Evolutionary conservation across 1,140 invertebrate genomes (phyloP).

Genomic region (Phocides pigmalion): DNA sequence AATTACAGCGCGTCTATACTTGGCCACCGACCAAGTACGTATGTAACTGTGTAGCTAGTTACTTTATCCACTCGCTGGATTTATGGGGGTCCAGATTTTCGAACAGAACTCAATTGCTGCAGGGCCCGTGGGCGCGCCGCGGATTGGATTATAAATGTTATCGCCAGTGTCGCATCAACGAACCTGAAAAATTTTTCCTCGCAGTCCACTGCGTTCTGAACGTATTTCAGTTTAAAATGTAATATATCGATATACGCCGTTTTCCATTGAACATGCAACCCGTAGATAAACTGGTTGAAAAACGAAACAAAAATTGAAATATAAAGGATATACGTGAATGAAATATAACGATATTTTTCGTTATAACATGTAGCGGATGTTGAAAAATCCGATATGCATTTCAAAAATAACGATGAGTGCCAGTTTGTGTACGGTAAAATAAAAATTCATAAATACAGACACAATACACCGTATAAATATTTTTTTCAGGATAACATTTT

Average conservation of each 20-base stretch:
- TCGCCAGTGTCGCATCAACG: constrained; percentile 47
- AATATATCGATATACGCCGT: constrained; percentile 13
- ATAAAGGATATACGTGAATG: not conserved
- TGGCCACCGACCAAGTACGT: constrained; percentile 65
- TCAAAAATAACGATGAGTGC: no score
- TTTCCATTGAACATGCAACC: constrained; percentile 11
- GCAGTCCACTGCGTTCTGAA: constrained; percentile 43
- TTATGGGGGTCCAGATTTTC: constrained; percentile 60
- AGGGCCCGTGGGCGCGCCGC: constrained; percentile 47
- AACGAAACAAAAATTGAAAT: not conserved
- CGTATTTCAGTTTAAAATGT: constrained; percentile 29
- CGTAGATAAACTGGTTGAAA: not conserved
- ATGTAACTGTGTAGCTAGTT: constrained; percentile 37
- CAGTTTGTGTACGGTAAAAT: no score
- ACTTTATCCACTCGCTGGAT: constrained; percentile 47
- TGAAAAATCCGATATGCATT: no score
- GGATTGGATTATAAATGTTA: constrained; percentile 65
- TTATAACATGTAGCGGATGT: no score
- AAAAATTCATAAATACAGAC: no score
- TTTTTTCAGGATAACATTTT: no score
- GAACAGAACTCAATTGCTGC: constrained; percentile 55
- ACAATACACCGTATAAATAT: no score
- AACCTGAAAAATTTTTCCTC: constrained; percentile 48
- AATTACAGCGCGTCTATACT: constrained; percentile 70
- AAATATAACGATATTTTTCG: not conserved